phyloP scores from a whole-genome alignment of 2,113 vertebrate genomes.

The Tonatia bakeri region DNA sequence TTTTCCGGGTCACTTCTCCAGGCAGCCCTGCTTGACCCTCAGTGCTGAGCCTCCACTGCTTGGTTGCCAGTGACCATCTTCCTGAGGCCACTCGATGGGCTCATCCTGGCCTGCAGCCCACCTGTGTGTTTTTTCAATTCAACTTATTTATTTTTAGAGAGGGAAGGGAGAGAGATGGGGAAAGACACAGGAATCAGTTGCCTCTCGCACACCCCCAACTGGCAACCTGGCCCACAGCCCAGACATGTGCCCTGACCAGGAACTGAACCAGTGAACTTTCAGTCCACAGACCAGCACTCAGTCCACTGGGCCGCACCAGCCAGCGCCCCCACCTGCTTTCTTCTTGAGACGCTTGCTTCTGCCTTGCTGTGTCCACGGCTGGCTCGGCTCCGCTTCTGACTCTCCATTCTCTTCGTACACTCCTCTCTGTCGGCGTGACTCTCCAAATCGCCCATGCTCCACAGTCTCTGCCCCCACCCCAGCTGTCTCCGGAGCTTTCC shows the following conservation, averaged over 20 bases:
- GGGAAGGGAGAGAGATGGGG: no score
- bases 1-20: not conserved
- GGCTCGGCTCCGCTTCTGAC: not conserved
- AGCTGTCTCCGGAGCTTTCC: not conserved
- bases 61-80: not conserved
- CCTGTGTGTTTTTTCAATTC: not conserved
- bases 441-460: not conserved
- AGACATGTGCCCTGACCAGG: no score
- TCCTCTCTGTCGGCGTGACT: not conserved
- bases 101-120: fast-evolving
- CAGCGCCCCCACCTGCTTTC: not conserved
- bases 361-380: not conserved
- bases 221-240: no score
- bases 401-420: not conserved
- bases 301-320: no score
- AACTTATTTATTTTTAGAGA: no score
- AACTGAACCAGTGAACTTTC: no score
- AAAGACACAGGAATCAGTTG: no score
- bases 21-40: not conserved
- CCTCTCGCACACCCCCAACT: no score
- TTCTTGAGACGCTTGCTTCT: not conserved
- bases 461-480: not conserved
- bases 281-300: no score
- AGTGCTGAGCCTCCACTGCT: not conserved
- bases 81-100: not conserved